Evolutionary conservation across 2,888 invertebrate species (phyloP), one percentile per base, ranked within the genome.

Genomic region (Sinodicranocentrus sp.): DNA sequence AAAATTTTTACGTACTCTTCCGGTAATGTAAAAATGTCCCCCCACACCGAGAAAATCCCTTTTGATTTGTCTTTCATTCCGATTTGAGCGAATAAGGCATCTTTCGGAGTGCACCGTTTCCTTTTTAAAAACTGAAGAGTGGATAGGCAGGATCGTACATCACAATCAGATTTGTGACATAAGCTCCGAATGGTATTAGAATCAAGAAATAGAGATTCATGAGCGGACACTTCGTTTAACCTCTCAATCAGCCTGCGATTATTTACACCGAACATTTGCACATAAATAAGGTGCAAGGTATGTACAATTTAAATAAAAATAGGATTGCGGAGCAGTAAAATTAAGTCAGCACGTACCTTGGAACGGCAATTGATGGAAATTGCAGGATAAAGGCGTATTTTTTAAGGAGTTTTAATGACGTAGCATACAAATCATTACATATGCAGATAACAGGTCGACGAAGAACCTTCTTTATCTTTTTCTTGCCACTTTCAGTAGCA

Each of bases 371-470:
- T 0, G 91, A 90, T 33, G 91, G 91, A 89, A 95, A 95, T 85
- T 93, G 94, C 5, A 97, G 92, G 5, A 96, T 93, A 82, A 96
- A 93, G 0, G 97, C 94, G 52, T 94, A 93, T 87, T 94, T 94
- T 82, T 96, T 93, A 80, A 98, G 91, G 17, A 95, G 94, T 79
- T 97, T 93, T 84, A 99, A 91, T 0, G 98, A 94, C 0, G 97
- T 95, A 3, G 95, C 95, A 89, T 96, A 99, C 89, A 95, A 92
- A 90, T 99, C 98, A 90, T 99, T 99, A 90, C 99, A 99, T 86
- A 99, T 98, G 90, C 98, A 99, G 87, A 99, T 96, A 39, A 99
- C 94, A 0, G 99, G 99, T 70, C 99, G 92, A 86, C 94, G 93
- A 72, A 98, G 91, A 0, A 95, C 91, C 83, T 93, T 93, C 89